phyloP scores from a whole-genome alignment of 53 echinoderm and acorn worm species.

The Hippasteria phrygiana region DNA sequence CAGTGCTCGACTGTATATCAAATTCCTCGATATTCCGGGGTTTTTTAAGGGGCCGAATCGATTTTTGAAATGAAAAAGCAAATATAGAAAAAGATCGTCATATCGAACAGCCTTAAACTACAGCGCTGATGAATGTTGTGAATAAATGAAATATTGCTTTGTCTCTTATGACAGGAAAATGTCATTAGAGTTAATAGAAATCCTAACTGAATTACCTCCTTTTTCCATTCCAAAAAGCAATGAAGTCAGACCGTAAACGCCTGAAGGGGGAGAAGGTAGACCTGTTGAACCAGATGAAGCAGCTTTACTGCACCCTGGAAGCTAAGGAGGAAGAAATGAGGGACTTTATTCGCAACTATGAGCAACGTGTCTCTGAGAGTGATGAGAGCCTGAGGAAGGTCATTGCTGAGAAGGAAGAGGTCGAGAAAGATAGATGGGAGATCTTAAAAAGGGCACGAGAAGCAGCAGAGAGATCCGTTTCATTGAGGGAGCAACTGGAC shows the following conservation, averaged over 20 bases:
- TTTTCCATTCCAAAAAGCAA: constrained; percentile 64
- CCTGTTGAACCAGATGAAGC: constrained; percentile 98
- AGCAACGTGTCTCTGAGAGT: constrained; percentile 88
- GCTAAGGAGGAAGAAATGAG: constrained; percentile 97
- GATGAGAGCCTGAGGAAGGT: constrained; percentile 85
- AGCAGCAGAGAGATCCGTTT: constrained; percentile 93
- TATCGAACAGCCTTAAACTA: too few species aligned
- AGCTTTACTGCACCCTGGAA: constrained; percentile 95
- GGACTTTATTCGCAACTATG: constrained; percentile 94
- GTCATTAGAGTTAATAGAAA: too few species aligned
- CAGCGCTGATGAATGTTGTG: too few species aligned
- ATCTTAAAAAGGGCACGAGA: constrained; percentile 90
- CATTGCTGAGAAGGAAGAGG: constrained; percentile 91
- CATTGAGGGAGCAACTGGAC: constrained; percentile 85
- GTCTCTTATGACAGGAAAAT: too few species aligned
- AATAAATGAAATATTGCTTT: too few species aligned
- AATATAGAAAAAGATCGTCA: too few species aligned
- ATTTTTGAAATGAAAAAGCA: too few species aligned
- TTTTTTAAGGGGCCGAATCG: too few species aligned
- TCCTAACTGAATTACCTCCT: too few species aligned
- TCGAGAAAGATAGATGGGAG: constrained; percentile 97
- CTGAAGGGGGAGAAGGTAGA: constrained; percentile 97
- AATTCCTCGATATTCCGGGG: too few species aligned
- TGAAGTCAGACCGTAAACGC: constrained; percentile 95
- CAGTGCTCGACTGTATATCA: too few species aligned